Evolutionary conservation across 2,797 vertebrate genomes (phyloP), one percentile per base, ranked within the genome.

Genomic region (Sciaenops ocellatus): DNA sequence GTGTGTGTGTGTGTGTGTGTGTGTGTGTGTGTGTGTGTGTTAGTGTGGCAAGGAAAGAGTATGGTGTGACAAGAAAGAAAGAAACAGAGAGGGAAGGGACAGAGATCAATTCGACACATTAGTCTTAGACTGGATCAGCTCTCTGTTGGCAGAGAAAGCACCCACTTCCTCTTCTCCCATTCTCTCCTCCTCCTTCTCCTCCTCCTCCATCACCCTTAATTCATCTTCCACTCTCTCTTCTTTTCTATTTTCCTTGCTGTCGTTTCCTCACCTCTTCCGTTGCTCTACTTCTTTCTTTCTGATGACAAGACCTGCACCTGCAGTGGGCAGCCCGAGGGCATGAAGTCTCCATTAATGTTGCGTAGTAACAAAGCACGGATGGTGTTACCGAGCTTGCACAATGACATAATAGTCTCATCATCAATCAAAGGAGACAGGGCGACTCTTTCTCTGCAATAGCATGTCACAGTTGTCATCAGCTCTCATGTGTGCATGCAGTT

Each of bases 71-170:
- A 70, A 17, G 24, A 77, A 67, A 48, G 48, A 48, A 75, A 38
- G 70, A 72, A 60, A 66, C 41, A 55, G 55, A 47, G 34, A 63
- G 26, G 22, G 66, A 79, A 56, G 52, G 83, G 79, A 78, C 50
- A 56, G 74, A 82, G 72, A 83, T 89, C 80, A 83, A 81, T 86
- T 76, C 30, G 13, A 79, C 62, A 73, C 76, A 84, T 86, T 83
- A 84, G 48, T 59, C 72, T 63, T 28, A 41, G 48, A 78, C 78
- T 38, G 42, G 85, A 78, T 74, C 76, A 79, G 73, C 44, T 83
- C 42, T 69, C 55, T 61, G 22, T 41, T 75, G 42, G 73, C 22
- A 78, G 52, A 83, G 54, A 82, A 64, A 83, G 30, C 17, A 48
- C 12, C 69, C 20, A 47, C 73, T 63, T 67, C 67, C 76, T 80